A percentile compares a stretch with the other conserved stretches of the same genome.
These are phyloP conservation scores for Antheraea mylitta DNA, from an alignment of 1,140 invertebrate genomes.

Conservation along the genomic window DNA sequence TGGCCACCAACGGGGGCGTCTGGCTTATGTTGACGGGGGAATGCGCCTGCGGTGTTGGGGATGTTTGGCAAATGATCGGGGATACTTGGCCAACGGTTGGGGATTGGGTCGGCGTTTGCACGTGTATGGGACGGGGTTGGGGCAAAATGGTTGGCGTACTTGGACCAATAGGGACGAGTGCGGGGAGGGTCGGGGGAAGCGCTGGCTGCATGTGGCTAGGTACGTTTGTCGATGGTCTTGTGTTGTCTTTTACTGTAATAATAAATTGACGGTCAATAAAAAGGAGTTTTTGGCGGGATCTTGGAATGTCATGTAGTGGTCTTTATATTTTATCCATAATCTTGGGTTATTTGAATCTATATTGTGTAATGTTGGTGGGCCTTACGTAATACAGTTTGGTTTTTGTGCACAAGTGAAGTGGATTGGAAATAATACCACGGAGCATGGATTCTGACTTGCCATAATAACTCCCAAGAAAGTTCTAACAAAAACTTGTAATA, in stretches of 20 bases:
- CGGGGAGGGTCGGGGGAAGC: slow-evolving; percentile 43
- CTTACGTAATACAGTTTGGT: too few species aligned
- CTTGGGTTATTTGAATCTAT: too few species aligned
- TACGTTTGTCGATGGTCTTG: slow-evolving; percentile 34
- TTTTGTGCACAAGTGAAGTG: too few species aligned
- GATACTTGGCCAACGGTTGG: slow-evolving; percentile 26
- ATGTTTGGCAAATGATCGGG: slow-evolving; percentile 13
- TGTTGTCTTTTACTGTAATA: slow-evolving; percentile 53
- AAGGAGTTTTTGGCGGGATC: too few species aligned
- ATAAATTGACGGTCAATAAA: slow-evolving; percentile 6
- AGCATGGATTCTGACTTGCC: too few species aligned
- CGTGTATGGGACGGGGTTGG: slow-evolving; percentile 25
- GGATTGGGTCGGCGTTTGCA: slow-evolving; percentile 32
- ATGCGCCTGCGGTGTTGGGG: slow-evolving; percentile 20
- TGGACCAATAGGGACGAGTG: slow-evolving; percentile 43
- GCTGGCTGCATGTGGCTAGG: slow-evolving; percentile 53
- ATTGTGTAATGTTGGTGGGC: too few species aligned
- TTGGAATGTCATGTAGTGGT: too few species aligned
- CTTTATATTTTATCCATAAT: too few species aligned
- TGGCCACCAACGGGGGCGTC: slow-evolving; percentile 28
- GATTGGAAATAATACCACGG: too few species aligned
- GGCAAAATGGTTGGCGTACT: slow-evolving; percentile 32
- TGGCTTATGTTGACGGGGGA: slow-evolving; percentile 42
- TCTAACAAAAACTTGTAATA: too few species aligned
- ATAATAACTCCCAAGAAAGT: too few species aligned